Evolutionary conservation across 2,113 vertebrate genomes (phyloP), one percentile per base, ranked within the genome.

Genomic region (Heloderma charlesbogerti): DNA sequence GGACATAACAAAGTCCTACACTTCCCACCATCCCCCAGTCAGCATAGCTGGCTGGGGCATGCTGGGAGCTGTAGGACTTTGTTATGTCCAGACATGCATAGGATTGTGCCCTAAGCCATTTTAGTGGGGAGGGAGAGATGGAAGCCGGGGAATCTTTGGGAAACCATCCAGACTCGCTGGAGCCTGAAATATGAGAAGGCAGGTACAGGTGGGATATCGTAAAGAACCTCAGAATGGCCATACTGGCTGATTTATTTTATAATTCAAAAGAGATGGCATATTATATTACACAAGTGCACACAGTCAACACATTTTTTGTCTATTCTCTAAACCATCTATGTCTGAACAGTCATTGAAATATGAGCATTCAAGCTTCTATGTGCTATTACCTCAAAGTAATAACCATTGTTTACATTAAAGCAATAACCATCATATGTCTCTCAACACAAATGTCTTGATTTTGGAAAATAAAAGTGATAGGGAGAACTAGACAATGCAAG

Each of bases 111-210:
- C 18, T 22, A 43, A 77, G 16, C 37, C 37, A 25, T 22, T 43
- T 75, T 12, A 9, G 37, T 12, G 16, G 40, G 1, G 40, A 10
- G 45, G 94, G 91, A 7, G 40, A 0, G 27, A 10, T 48, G 94
- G 91, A 95, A 97, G 3, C 13, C 4, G 29, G 51, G 6, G 60
- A 63, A 45, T 20, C n/a, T n/a, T 78, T 15, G 40, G 6, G 16
- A 34, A 29, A 60, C 7, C 31, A 13, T n/a, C 2, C 1, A 15
- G 12, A 7, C 20, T 7, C 57, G 71, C 43, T 37, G 3, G 13
- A 37, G 20, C 16, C 8, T 29, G 85, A 16, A 51, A 48, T 54
- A 29, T 66, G n/a, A 67, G 45, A 25, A 48, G 37, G 15, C 43
- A 66, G 54, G 37, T 60, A 22, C 31, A 60, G 29, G 51, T 37